phyloP scores from a whole-genome alignment of 2,888 invertebrate genomes.

The Choreutis nemorana region DNA sequence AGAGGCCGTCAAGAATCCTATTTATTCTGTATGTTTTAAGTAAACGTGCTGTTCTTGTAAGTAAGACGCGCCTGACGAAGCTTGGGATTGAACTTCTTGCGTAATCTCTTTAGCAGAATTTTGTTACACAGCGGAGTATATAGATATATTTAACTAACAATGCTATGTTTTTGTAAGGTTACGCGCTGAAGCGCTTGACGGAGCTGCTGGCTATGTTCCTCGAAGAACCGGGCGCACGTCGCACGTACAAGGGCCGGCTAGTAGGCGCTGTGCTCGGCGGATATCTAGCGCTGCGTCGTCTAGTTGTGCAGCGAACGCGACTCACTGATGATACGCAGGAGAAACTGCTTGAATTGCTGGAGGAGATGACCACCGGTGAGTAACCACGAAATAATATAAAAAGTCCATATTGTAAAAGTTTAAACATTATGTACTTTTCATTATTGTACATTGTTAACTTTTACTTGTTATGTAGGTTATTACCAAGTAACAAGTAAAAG shows the following conservation, averaged over 20 bases:
- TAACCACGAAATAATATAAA: no score
- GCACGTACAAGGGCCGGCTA: conserved; percentile 88
- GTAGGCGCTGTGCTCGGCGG: conserved; percentile 93
- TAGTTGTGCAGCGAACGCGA: conserved; percentile 94
- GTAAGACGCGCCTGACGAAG: no score
- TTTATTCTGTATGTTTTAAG: no score
- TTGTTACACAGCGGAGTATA: no score
- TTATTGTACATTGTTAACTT: no score
- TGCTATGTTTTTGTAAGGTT: conserved; percentile 69
- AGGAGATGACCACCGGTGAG: conserved; percentile 95
- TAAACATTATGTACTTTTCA: no score
- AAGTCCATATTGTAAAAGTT: no score
- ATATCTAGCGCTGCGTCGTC: conserved; percentile 86
- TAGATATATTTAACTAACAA: background rate
- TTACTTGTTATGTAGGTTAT: no score
- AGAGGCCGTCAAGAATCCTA: no score
- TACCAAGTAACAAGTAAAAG: no score
- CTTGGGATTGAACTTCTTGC: background rate
- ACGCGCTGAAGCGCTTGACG: conserved; percentile 88
- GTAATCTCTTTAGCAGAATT: background rate
- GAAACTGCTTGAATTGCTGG: conserved; percentile 88
- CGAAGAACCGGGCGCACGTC: conserved; percentile 85
- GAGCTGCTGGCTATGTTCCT: conserved; percentile 89
- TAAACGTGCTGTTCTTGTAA: no score
- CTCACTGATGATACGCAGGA: conserved; percentile 97